These are phyloP conservation scores for Symphodus melops DNA, from an alignment of 2,113 vertebrate species.

Conservation along the genomic window DNA sequence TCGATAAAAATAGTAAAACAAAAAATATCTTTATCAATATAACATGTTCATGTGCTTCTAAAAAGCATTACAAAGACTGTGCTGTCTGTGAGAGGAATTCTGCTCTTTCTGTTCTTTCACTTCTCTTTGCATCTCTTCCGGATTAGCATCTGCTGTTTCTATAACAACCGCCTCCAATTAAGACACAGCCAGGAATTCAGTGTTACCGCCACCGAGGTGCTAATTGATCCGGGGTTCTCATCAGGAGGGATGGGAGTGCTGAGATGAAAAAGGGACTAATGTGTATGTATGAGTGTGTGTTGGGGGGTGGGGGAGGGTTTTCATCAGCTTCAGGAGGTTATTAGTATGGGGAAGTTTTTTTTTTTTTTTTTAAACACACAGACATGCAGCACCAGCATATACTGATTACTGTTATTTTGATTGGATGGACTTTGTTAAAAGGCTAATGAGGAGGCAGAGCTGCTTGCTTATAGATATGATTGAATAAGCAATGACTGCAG, in stretches of 20 bases:
- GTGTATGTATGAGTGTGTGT: constrained; percentile 15
- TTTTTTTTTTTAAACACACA: not conserved
- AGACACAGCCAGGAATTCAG: constrained; percentile 19
- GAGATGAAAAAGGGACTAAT: not conserved
- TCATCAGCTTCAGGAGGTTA: constrained; percentile 39
- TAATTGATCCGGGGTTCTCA: constrained; percentile 72
- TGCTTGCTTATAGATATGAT: constrained; percentile 18
- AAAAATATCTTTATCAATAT: not conserved
- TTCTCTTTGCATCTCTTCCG: constrained; percentile 23
- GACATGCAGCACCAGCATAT: constrained; percentile 6
- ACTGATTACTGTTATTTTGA: constrained; percentile 38
- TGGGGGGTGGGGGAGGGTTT: not conserved
- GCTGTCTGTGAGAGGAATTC: constrained; percentile 10
- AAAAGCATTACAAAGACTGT: constrained; percentile 13
- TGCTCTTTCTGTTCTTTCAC: constrained; percentile 4
- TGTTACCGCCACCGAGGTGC: constrained; percentile 68
- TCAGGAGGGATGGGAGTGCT: constrained; percentile 12
- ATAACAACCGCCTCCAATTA: constrained; percentile 74
- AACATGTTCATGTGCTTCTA: constrained; percentile 27
- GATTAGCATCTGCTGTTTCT: constrained; percentile 69
- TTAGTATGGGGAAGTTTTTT: constrained; percentile 25
- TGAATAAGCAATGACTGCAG: not conserved
- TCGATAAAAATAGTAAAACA: too few species aligned
- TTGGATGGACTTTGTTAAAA: constrained; percentile 25
- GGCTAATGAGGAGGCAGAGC: constrained; percentile 12